Base-by-base conservation (phyloP, 2,797 vertebrate genomes). In the Xiphorhynchus erythropygius region DNA sequence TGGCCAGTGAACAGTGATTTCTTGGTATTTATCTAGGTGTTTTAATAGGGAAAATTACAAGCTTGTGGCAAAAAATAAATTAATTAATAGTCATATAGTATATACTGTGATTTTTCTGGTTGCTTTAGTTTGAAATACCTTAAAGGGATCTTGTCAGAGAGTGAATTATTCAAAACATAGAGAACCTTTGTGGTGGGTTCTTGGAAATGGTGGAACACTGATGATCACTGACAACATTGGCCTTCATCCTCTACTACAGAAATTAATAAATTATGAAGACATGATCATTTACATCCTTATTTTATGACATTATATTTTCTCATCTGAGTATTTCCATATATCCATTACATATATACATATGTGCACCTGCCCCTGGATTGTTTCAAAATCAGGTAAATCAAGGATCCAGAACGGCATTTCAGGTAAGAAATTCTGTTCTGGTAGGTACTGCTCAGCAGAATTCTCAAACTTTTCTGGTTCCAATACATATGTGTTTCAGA, bases 41-140 rank as follows among this genome's bases (percentile, higher is more conserved):
- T 77, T 95, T 84, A 89, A 93, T 77, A 89, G 74, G 50, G 60
- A 94, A 94, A 92, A 92, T 87, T 82, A 81, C 6, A 21, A 92
- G 90, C 86, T 90, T 70, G 41, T 95, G 60, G 81, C 68, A 96
- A 93, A 91, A 79, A 90, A 18, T 21, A 84, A 84, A 88, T 59
- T 14, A 84, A 94, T 4, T 1, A 83, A 83, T 18, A 85, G 46
- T 59, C 27, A 46, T 79, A 56, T 19, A 79, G 47, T 27, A 90
- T 63, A 70, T 56, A 41, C 6, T 18, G 35, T 63, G 33, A 23
- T 30, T 60, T 78, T 80, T 94, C 46, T 39, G 3, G n/a, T 74
- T 86, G 47, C 44, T 89, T 94, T 64, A 55, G 19, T 89, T 47
- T 89, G 81, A 89, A 92, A 84, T 70, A 90, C 13, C 44, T 92